Percentiles rank a stretch among this genome's conserved stretches.
phyloP scores from a whole-genome alignment of 2,888 invertebrate species.

The Hartigia nigra region DNA sequence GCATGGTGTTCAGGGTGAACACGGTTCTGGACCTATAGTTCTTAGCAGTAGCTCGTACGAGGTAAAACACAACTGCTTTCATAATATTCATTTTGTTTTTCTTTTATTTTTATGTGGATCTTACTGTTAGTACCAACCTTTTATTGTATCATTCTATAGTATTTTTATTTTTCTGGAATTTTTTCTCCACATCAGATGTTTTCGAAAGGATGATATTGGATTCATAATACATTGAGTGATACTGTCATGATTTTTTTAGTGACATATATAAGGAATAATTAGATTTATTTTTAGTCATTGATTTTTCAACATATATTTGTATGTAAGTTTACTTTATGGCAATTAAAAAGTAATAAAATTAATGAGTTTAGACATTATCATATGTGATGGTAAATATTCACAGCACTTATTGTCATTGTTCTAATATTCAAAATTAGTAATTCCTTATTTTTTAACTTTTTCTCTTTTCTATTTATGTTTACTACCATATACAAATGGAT shows the following conservation, averaged over 20 bases:
- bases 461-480: neutral
- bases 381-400: no score
- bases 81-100: neutral
- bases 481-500: neutral
- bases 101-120: neutral
- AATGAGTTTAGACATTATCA: neutral
- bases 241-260: neutral
- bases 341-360: neutral
- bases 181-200: neutral
- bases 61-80: conserved; percentile 32
- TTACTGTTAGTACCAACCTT: neutral
- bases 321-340: neutral
- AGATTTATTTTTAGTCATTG: neutral
- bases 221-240: neutral
- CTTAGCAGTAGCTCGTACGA: conserved; percentile 53
- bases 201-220: neutral
- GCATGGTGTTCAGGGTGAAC: conserved; percentile 55
- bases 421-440: no score
- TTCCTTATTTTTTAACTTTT: no score
- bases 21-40: conserved; percentile 53
- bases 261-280: neutral
- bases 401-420: no score
- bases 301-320: neutral
- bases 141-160: neutral
- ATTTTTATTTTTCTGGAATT: neutral